phyloP scores from a whole-genome alignment of 2,797 vertebrate species.

The Mormyrops attenuatus region DNA sequence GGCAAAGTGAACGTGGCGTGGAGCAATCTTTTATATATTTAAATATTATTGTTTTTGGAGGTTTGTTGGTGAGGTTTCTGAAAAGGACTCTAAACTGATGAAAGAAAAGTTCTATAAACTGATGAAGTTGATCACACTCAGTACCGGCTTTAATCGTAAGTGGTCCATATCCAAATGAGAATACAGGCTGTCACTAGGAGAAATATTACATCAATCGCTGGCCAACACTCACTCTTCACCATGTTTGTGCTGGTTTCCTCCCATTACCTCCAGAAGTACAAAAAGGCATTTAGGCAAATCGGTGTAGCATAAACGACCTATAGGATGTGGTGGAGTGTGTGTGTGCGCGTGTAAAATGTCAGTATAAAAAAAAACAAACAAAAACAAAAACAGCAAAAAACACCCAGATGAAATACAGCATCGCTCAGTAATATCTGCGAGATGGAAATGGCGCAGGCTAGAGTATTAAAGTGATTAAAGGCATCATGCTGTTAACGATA shows the following conservation, averaged over 20 bases:
- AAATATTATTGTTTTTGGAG: slow-evolving; percentile 30
- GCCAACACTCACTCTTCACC: not conserved
- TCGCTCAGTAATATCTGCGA: not conserved
- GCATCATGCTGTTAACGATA: not conserved
- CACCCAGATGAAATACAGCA: not conserved
- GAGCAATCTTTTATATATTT: slow-evolving; percentile 50
- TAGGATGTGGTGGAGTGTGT: not conserved
- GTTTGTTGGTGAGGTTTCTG: slow-evolving; percentile 33
- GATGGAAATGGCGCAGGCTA: not conserved
- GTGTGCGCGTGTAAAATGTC: not conserved
- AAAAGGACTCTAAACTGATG: slow-evolving; percentile 28
- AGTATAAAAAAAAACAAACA: not conserved
- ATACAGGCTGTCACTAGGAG: slow-evolving; percentile 19
- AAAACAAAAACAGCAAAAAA: not conserved
- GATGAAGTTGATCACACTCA: slow-evolving; percentile 26
- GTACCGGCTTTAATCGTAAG: not conserved
- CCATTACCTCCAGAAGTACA: not conserved
- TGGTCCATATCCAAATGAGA: not conserved
- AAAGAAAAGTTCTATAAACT: slow-evolving; percentile 22
- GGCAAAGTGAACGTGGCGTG: slow-evolving; percentile 47
- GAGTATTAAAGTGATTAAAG: not conserved
- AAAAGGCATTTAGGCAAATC: not conserved
- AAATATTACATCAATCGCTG: not conserved
- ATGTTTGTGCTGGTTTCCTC: not conserved
- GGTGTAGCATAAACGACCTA: not conserved